Conservation (phyloP, 92 coral and sea anemone genomes). For the Phenganax subtilis region DNA sequence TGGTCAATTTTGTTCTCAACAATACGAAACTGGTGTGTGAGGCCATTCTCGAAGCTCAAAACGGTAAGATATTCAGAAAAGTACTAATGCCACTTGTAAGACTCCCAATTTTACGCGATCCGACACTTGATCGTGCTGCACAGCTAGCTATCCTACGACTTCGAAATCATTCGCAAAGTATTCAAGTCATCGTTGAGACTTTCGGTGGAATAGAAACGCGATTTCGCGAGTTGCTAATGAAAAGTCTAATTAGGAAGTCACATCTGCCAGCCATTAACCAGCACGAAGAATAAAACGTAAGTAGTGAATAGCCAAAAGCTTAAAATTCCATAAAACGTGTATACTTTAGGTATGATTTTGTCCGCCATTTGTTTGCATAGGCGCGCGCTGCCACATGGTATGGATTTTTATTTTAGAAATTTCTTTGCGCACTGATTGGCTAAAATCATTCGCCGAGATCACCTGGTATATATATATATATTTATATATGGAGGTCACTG, state of each 20-base stretch:
- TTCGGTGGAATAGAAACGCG: conserved; percentile 21
- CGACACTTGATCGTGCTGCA: conserved; percentile 28
- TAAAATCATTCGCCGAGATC: neutral
- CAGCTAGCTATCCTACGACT: conserved; percentile 20
- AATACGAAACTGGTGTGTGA: neutral
- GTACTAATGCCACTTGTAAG: conserved; percentile 14
- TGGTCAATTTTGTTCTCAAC: neutral
- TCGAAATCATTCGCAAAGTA: conserved; percentile 5
- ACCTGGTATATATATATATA: neutral
- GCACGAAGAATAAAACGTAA: conserved; percentile 9
- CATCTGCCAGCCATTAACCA: neutral
- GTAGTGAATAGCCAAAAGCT: neutral
- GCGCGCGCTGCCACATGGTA: conserved; percentile 27
- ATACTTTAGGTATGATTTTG: conserved; percentile 1
- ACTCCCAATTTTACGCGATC: conserved; percentile 13
- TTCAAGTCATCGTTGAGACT: neutral
- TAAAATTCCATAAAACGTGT: neutral
- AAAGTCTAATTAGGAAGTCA: conserved; percentile 5
- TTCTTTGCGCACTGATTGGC: neutral
- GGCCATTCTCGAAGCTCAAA: neutral
- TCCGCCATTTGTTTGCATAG: conserved; percentile 17
- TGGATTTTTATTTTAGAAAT: conserved; percentile 11
- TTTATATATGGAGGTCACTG: too few relatives aligned
- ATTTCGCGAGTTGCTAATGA: neutral
- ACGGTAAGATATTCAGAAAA: neutral